phyloP scores from a whole-genome alignment of 2,113 vertebrate species.

The Nerophis ophidion region DNA sequence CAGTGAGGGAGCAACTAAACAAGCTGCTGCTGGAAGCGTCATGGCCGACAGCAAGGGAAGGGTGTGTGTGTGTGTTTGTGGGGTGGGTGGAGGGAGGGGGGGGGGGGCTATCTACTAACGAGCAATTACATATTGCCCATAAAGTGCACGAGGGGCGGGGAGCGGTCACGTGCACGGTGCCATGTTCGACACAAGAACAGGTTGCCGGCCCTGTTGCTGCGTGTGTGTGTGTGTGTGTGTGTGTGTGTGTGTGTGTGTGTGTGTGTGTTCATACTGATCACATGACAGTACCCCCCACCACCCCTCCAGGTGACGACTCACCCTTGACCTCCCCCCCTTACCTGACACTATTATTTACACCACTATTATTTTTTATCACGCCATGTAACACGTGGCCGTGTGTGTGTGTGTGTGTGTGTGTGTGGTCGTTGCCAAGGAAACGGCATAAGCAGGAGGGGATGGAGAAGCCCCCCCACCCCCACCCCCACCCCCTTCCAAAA shows the following conservation, averaged over 20 bases:
- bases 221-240: conserved; percentile 35
- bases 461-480: too few species aligned
- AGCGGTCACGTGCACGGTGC: conserved; percentile 18
- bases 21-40: conserved; percentile 6
- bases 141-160: conserved; percentile 21
- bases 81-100: not conserved
- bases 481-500: too few species aligned
- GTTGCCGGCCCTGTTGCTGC: conserved; percentile 54
- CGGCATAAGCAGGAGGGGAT: too few species aligned
- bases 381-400: not conserved
- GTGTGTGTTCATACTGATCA: conserved; percentile 26
- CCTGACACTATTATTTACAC: too few species aligned
- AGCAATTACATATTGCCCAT: conserved; percentile 47
- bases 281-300: too few species aligned
- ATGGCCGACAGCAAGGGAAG: conserved; percentile 31
- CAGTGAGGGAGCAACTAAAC: conserved; percentile 7
- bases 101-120: conserved; percentile 22
- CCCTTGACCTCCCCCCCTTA: too few species aligned
- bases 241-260: conserved; percentile 44
- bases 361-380: too few species aligned
- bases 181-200: conserved; percentile 31
- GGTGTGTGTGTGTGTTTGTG: not conserved
- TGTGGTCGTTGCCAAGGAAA: conserved; percentile 1
- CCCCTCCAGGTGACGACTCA: too few species aligned
- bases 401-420: not conserved